Base-by-base conservation (phyloP, 2,113 vertebrate genomes). In the Gymnogyps californianus region DNA sequence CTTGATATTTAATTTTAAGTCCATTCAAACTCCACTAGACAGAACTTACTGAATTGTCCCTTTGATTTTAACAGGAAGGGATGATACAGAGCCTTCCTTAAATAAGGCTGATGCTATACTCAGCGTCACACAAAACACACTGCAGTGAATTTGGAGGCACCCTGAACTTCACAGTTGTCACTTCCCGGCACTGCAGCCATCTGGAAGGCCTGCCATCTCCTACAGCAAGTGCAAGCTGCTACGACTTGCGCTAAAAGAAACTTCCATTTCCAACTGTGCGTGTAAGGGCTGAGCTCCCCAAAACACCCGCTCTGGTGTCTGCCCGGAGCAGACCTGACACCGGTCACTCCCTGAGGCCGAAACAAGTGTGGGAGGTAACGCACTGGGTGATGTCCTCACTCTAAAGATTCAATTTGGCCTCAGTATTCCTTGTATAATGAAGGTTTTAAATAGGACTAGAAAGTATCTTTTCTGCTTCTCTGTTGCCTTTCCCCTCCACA, bases 111-210 rank as follows among this genome's bases (percentile, higher is more conserved):
- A 91, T 75, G 89, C 92, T 96, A 81, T 52, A 69, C 89, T 96
- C 69, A 44, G 81, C 26, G 1, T 82, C 93, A 95, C 83, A 92
- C 91, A 95, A 89, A 89, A 93, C 83, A 95, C 90, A 83, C 93
- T 82, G 92, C 94, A 96, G 87, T 52, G 87, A 89, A 94, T 95
- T 78, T 89, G 89, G 83, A 95, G 89, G 84, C 95, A 93, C 83
- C 89, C 91, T 82, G 77, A 95, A 95, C 95, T 97, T 95, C 95
- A 95, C 96, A 97, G 96, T 96, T 97, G 97, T 95, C 95, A 96
- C 83, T 91, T 96, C 74, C 81, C 31, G 0, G 95, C 91, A 89
- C 83, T 84, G 92, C 91, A 94, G 94, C 90, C 94, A 95, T 96
- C 95, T 96, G 94, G 95, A 96, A 94, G 65, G 74, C 89, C 77